phyloP scores from a whole-genome alignment of 2,113 vertebrate genomes.

The Rafetus swinhoei region DNA sequence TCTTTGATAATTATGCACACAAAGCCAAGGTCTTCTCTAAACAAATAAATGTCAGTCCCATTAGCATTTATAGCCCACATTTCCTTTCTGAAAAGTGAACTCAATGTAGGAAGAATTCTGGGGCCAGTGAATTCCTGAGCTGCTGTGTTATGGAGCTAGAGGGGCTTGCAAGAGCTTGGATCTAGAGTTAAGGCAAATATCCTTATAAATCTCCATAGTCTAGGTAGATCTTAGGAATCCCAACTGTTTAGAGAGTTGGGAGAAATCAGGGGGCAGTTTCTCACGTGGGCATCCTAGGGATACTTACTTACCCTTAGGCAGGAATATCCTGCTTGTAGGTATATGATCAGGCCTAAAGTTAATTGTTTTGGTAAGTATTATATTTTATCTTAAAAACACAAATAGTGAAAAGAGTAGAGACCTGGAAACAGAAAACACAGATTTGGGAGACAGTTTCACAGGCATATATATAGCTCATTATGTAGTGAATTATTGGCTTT shows the following conservation, averaged over 20 bases:
- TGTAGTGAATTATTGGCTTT: conserved; percentile 29
- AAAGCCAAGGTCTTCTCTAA: background rate
- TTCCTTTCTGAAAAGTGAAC: background rate
- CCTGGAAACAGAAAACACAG: background rate
- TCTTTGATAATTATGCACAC: background rate
- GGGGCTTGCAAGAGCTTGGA: background rate
- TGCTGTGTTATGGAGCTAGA: background rate
- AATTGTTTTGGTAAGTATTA: background rate
- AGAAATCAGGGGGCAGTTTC: background rate
- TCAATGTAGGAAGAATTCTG: background rate
- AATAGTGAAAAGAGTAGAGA: background rate
- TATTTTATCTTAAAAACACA: background rate
- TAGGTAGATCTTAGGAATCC: background rate
- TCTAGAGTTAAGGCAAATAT: background rate
- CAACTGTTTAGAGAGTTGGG: background rate
- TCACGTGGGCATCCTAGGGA: background rate
- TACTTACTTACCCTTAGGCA: background rate
- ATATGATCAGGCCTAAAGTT: background rate
- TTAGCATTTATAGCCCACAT: background rate
- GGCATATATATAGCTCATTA: background rate
- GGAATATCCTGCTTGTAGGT: background rate
- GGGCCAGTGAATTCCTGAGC: background rate
- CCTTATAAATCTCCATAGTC: background rate
- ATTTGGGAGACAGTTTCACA: background rate
- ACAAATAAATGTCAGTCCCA: background rate